Evolutionary conservation across 1,140 invertebrate species (phyloP), one percentile per base, ranked within the genome.

Genomic region (Delia radicum): DNA sequence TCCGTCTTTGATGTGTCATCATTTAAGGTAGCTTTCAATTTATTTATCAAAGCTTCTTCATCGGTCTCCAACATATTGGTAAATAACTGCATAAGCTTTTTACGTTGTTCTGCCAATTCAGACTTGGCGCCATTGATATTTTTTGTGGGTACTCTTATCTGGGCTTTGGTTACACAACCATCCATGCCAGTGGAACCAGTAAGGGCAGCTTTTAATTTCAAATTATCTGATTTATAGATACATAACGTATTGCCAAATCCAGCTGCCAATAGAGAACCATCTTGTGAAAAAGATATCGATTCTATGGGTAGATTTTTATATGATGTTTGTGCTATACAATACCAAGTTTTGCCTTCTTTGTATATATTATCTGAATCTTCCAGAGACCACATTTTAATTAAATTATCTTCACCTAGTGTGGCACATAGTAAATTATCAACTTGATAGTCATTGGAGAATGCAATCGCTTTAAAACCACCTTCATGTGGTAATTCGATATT

Each of bases 231-330:
- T 77, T 89, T 88, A 92, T 93, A 95, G 26, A 94, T 81, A 5
- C 93, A 95, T 27, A 95, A 80, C 61, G 88, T 89, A n/a, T 89
- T 87, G 27, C 87, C 90, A 88, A 94, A 96, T 8, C 89, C 90
- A 24, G 93, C 91, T 26, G 90, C 93, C 21, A 96, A 79, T 18
- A 95, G 80, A 1, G 94, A 95, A 29, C 93, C 93, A 87, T 96
- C 94, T 61, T 89, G 87, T 0, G 93, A 92, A 82, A 95, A 95
- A 62, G 87, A 88, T 1, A 91, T 87, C 76, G 88, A 87, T 28
- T 87, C 88, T 46, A 90, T 86, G 6, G 87, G 77, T 15, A 91
- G 78, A 78, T 91, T 86, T 24, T 90, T 87, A 80, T 94, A 95
- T 69, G 87, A 89, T 2, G 91, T 91, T 29, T 91, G 86, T 62